phyloP scores from a whole-genome alignment of 2,888 invertebrate species.

The Stenichneumon culpator region DNA sequence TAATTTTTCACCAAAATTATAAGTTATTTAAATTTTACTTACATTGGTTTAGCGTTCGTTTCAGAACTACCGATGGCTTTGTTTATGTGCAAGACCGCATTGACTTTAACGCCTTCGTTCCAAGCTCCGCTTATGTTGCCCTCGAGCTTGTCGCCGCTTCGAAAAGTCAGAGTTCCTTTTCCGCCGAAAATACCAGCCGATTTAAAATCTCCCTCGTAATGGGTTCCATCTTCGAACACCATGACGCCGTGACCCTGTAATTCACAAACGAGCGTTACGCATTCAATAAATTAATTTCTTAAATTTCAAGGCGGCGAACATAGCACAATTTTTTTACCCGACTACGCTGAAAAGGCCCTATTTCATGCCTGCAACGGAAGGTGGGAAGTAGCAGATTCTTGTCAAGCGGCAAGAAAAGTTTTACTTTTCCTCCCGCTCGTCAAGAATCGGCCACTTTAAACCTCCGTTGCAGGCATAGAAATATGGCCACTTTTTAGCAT shows the following conservation, averaged over 20 bases:
- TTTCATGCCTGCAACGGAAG: too few species aligned
- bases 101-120: conserved; percentile 93
- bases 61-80: conserved; percentile 87
- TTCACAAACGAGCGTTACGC: conserved; percentile 24
- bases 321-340: background rate
- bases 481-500: too few species aligned
- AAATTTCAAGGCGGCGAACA: background rate
- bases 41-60: conserved; percentile 88
- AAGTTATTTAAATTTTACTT: conserved; percentile 73
- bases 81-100: conserved; percentile 90
- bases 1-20: conserved; percentile 38
- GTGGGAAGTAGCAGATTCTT: too few species aligned
- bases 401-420: too few species aligned
- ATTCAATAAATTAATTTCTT: background rate
- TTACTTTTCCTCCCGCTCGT: too few species aligned
- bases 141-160: conserved; percentile 91
- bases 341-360: too few species aligned
- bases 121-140: conserved; percentile 91
- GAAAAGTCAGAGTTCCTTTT: conserved; percentile 92
- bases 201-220: conserved; percentile 95
- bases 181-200: conserved; percentile 93
- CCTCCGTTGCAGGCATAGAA: too few species aligned
- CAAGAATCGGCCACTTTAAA: too few species aligned
- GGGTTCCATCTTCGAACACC: conserved; percentile 95
- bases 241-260: conserved; percentile 94